Evolutionary conservation across 1,140 invertebrate genomes (phyloP).

Genomic region (Caerostris darwini): DNA sequence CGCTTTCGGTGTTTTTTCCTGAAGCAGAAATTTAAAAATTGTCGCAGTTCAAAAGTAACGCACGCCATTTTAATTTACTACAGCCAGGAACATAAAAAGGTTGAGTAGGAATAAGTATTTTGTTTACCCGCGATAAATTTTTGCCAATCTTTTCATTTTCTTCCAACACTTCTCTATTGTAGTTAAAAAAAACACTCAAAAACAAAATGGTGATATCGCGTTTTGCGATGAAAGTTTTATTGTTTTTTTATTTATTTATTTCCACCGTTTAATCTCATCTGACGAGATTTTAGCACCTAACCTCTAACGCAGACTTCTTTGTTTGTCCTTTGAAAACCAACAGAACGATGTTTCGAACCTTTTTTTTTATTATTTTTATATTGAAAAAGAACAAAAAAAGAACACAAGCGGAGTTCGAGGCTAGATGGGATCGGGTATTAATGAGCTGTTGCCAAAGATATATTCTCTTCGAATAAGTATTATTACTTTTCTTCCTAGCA

Average conservation of each 20-base stretch:
- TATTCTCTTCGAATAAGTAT: conserved; percentile 22
- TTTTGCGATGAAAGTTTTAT: neutral
- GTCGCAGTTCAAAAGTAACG: neutral
- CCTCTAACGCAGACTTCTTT: neutral
- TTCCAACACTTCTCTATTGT: too few relatives aligned
- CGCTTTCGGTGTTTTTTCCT: too few relatives aligned
- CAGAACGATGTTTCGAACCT: too few relatives aligned
- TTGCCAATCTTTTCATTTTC: neutral
- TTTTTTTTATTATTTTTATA: too few relatives aligned
- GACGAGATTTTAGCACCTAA: conserved; percentile 9
- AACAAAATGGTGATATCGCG: neutral
- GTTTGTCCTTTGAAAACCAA: neutral
- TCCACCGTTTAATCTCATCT: neutral
- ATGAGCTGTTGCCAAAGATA: conserved; percentile 34
- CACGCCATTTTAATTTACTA: neutral
- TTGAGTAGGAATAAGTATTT: neutral
- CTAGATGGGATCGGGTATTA: conserved; percentile 10
- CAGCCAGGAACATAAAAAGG: neutral
- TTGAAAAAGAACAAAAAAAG: too few relatives aligned
- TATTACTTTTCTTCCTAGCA: neutral
- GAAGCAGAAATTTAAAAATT: neutral
- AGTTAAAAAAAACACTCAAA: neutral
- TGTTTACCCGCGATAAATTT: neutral
- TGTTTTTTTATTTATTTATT: neutral
- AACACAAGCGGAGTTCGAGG: neutral